phyloP scores from a whole-genome alignment of 2,113 vertebrate genomes.

The Scytalopus superciliaris region DNA sequence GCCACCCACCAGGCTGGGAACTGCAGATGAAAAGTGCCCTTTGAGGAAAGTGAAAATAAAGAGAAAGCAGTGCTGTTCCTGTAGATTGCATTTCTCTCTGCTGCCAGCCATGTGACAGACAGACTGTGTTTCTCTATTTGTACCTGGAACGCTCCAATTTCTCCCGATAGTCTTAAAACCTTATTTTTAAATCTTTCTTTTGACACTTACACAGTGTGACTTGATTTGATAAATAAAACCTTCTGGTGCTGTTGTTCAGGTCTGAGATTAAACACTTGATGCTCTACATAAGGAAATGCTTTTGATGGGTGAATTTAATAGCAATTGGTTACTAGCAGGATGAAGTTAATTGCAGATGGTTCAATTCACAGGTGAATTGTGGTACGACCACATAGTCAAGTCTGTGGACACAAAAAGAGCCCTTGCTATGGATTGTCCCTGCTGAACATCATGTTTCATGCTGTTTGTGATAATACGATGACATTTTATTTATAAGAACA shows the following conservation, averaged over 20 bases:
- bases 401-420: background rate
- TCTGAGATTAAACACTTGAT: conserved; percentile 47
- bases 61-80: conserved; percentile 31
- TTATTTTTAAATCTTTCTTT: conserved; percentile 62
- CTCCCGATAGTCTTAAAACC: conserved; percentile 43
- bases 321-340: background rate
- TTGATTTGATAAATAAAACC: conserved; percentile 67
- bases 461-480: conserved; percentile 26
- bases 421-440: background rate
- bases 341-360: conserved; percentile 27
- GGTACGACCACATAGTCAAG: background rate
- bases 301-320: background rate
- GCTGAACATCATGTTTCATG: background rate
- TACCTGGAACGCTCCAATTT: conserved; percentile 60
- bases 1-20: background rate
- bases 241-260: conserved; percentile 27
- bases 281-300: conserved; percentile 18
- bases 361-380: conserved; percentile 12
- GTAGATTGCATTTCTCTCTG: conserved; percentile 58
- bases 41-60: conserved; percentile 46
- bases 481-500: conserved; percentile 43
- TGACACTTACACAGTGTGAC: conserved; percentile 49
- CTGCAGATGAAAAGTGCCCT: conserved; percentile 19
- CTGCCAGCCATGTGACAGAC: conserved; percentile 62
- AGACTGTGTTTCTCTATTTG: conserved; percentile 58